Conservation (phyloP, 1,140 invertebrate genomes). For the Eueides isabella region DNA sequence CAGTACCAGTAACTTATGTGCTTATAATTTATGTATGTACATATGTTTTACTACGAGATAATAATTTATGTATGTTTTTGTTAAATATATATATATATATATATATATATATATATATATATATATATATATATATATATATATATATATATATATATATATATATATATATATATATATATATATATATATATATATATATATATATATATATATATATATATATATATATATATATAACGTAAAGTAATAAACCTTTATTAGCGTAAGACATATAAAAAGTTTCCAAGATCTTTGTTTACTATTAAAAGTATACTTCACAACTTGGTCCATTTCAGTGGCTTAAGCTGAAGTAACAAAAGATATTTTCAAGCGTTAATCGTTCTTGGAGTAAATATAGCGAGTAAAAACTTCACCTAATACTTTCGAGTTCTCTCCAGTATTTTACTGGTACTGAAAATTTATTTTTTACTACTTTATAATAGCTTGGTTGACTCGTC, state of each 20-base stretch:
- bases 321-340: constrained; percentile 40
- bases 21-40: too few relatives aligned
- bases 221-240: too few relatives aligned
- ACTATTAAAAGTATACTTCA: constrained; percentile 37
- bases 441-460: constrained; percentile 2
- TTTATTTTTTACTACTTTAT: constrained; percentile 30
- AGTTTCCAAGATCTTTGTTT: constrained; percentile 37
- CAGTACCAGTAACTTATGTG: not conserved
- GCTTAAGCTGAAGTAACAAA: constrained; percentile 35
- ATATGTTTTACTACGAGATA: too few relatives aligned
- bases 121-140: too few relatives aligned
- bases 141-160: too few relatives aligned
- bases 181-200: too few relatives aligned
- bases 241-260: constrained; percentile 15
- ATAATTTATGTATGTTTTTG: not conserved
- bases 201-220: too few relatives aligned
- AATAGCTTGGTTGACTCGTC: constrained; percentile 20
- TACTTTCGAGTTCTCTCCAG: constrained; percentile 32
- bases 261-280: constrained; percentile 28
- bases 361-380: constrained; percentile 43
- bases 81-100: too few relatives aligned
- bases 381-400: constrained; percentile 44
- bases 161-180: too few relatives aligned
- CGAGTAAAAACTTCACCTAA: constrained; percentile 44
- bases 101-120: too few relatives aligned